Percentiles rank a stretch among this genome's conserved stretches.
These are phyloP conservation scores for Tinea trinotella DNA, from an alignment of 2,888 invertebrate genomes.

Conservation along the genomic window DNA sequence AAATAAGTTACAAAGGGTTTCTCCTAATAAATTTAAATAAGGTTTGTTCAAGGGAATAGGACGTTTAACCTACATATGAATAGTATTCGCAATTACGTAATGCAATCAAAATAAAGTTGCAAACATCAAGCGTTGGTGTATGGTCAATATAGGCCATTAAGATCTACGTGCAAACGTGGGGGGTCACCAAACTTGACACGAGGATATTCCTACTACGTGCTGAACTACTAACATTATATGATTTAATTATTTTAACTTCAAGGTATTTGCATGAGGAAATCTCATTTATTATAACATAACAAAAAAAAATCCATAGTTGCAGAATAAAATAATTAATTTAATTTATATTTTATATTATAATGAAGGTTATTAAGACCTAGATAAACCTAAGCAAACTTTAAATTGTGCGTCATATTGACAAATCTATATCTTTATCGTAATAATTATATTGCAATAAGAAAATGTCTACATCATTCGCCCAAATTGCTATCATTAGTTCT, in stretches of 20 bases:
- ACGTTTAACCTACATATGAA: slow-evolving; percentile 39
- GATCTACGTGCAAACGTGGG: slow-evolving; percentile 50
- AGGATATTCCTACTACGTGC: slow-evolving; percentile 23
- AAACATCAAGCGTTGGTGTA: slow-evolving; percentile 33
- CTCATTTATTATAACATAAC: neutral
- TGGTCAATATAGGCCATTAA: slow-evolving; percentile 58
- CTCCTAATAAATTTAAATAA: slow-evolving; percentile 11
- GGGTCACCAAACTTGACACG: slow-evolving; percentile 46
- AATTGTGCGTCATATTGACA: too few species aligned
- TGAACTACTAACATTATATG: neutral
- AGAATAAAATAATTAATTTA: too few species aligned
- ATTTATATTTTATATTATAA: too few species aligned
- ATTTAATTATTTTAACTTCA: slow-evolving; percentile 1
- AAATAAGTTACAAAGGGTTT: too few species aligned
- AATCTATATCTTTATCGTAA: too few species aligned
- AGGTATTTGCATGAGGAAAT: neutral
- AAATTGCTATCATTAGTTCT: slow-evolving; percentile 10
- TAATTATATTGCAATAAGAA: neutral
- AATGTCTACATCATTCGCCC: neutral
- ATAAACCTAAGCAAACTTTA: too few species aligned
- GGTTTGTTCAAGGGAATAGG: slow-evolving; percentile 30
- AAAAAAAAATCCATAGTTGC: too few species aligned
- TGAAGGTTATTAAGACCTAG: too few species aligned
- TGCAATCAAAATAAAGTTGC: slow-evolving; percentile 34
- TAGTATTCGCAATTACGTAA: slow-evolving; percentile 42